Percentiles rank a stretch among this genome's conserved stretches.
These are phyloP conservation scores for Parus major DNA, from an alignment of 2,113 vertebrate species.

Conservation along the genomic window DNA sequence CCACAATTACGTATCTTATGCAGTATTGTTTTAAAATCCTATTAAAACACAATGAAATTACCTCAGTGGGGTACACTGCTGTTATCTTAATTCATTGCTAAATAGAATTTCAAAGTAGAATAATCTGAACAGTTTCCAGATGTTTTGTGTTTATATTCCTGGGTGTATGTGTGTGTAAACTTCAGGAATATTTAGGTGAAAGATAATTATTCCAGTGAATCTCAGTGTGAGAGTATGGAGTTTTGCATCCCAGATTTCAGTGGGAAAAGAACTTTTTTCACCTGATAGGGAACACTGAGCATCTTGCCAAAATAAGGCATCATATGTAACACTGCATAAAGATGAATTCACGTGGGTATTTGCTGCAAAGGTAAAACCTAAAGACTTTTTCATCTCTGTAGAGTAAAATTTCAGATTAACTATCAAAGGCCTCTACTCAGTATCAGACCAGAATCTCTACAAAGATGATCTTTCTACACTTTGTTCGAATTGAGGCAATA, in stretches of 20 bases:
- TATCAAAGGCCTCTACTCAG: neutral
- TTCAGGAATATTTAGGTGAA: neutral
- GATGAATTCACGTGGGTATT: rapidly evolving
- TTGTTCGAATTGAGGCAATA: neutral
- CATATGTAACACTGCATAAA: neutral
- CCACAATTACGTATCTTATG: neutral
- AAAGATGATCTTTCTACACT: neutral
- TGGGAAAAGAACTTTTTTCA: neutral
- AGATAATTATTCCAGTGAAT: neutral
- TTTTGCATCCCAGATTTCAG: neutral
- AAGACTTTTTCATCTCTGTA: neutral
- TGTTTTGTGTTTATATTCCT: neutral
- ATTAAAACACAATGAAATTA: neutral
- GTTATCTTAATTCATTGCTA: neutral
- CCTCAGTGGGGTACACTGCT: neutral
- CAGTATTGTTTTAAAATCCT: neutral
- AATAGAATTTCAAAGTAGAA: neutral
- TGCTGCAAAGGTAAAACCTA: neutral
- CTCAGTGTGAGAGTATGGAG: neutral
- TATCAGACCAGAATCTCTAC: neutral
- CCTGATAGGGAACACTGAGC: neutral
- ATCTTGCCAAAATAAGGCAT: neutral
- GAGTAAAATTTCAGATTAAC: neutral
- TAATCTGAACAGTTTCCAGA: neutral
- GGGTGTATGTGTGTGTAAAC: neutral